A percentile compares a stretch with the other conserved stretches of the same genome.
Conservation (phyloP, 2,888 invertebrate genomes). For the Esperia sulphurella region DNA sequence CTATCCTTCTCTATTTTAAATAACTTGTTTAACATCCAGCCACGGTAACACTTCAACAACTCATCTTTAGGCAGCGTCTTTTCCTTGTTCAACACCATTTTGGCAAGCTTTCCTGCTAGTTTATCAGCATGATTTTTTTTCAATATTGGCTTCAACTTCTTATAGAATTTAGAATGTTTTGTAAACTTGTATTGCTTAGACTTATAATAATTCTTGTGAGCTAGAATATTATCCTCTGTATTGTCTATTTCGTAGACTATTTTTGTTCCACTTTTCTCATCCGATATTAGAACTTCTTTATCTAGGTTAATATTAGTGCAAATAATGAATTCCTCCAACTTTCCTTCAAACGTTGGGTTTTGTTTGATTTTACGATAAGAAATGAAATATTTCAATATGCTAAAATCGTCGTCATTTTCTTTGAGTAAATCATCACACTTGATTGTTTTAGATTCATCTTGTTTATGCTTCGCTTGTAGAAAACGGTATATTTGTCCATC, state of each 20-base stretch:
- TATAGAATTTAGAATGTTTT: not conserved
- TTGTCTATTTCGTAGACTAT: not conserved
- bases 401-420: not conserved
- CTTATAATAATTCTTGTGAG: not conserved
- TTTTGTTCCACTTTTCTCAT: too few species aligned
- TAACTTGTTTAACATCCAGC: not conserved
- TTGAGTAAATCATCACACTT: not conserved
- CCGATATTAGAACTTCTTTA: not conserved
- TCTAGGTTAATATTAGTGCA: conserved; percentile 1
- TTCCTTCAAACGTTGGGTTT: not conserved
- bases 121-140: not conserved
- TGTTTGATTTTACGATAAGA: not conserved
- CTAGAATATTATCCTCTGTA: not conserved
- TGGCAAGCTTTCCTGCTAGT: not conserved
- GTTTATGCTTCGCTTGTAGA: not conserved
- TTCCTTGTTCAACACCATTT: not conserved
- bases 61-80: not conserved
- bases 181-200: not conserved
- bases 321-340: not conserved
- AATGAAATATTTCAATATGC: not conserved
- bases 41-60: not conserved
- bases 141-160: not conserved
- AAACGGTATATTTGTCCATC: not conserved
- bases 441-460: not conserved
- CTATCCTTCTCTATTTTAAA: not conserved